A percentile compares a stretch with the other conserved stretches of the same genome.
phyloP scores from a whole-genome alignment of 1,140 invertebrate genomes.

The Ctenoplectra terminalis region DNA sequence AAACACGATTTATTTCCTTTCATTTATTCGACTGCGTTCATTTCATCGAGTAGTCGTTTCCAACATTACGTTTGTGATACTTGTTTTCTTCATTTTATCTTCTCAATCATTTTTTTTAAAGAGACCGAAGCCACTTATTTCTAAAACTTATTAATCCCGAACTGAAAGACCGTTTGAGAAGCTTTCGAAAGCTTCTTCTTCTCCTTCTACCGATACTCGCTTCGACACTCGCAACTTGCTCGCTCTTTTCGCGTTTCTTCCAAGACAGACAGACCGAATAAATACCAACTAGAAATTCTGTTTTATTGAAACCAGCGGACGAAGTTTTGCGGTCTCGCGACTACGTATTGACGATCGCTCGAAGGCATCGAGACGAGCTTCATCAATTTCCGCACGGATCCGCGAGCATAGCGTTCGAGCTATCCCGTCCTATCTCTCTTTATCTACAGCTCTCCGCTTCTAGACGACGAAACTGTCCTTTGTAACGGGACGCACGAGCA shows the following conservation, averaged over 20 bases:
- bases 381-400: slow-evolving; percentile 76
- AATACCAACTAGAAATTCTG: slow-evolving; percentile 20
- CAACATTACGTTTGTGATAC: no score
- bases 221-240: not conserved
- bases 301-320: slow-evolving; percentile 38
- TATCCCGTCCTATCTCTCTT: not conserved
- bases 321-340: slow-evolving; percentile 54
- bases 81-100: no score
- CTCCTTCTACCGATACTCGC: no score
- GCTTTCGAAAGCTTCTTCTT: not conserved
- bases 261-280: slow-evolving; percentile 11
- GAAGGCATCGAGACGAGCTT: slow-evolving; percentile 69
- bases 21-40: no score
- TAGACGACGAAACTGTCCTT: slow-evolving; percentile 45
- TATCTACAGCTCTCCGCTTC: slow-evolving; percentile 41
- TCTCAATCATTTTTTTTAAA: no score
- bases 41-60: no score
- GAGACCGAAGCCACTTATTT: no score
- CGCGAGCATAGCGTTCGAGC: slow-evolving; percentile 60
- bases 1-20: no score
- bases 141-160: not conserved
- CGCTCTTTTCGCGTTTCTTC: not conserved
- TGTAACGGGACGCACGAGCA: slow-evolving; percentile 42
- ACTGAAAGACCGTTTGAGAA: not conserved
- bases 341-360: slow-evolving; percentile 63